These are phyloP conservation scores for Argynnis bischoffii DNA, from an alignment of 2,888 invertebrate species.

Conservation along the genomic window DNA sequence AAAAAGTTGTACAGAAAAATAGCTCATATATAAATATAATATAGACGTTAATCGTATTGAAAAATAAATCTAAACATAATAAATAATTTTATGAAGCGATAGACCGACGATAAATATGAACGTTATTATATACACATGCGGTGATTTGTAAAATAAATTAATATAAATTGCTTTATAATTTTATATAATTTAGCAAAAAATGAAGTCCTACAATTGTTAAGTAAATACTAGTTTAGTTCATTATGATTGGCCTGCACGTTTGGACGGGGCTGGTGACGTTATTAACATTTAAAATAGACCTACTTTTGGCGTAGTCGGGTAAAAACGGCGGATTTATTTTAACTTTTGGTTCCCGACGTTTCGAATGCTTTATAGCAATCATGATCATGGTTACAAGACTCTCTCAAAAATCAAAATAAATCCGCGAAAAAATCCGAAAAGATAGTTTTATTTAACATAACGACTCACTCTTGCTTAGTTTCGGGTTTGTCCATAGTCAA, in stretches of 20 bases:
- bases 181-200: neutral
- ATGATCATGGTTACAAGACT: too few relatives aligned
- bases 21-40: neutral
- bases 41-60: neutral
- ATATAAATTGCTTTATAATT: slow-evolving; percentile 19
- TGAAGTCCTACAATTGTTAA: neutral
- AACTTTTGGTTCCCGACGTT: too few relatives aligned
- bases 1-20: neutral
- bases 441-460: too few relatives aligned
- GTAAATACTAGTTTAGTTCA: neutral
- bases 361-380: too few relatives aligned
- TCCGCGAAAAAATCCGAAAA: too few relatives aligned
- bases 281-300: too few relatives aligned
- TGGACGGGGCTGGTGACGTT: neutral
- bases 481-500: too few relatives aligned
- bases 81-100: slow-evolving; percentile 42
- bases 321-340: too few relatives aligned
- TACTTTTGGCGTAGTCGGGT: too few relatives aligned
- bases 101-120: slow-evolving; percentile 38
- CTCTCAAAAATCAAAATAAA: too few relatives aligned
- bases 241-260: neutral
- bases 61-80: neutral
- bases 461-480: too few relatives aligned
- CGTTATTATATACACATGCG: slow-evolving; percentile 12
- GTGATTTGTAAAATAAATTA: slow-evolving; percentile 12